phyloP scores from a whole-genome alignment of 1,140 invertebrate genomes.

The Dufourea novaeangliae region DNA sequence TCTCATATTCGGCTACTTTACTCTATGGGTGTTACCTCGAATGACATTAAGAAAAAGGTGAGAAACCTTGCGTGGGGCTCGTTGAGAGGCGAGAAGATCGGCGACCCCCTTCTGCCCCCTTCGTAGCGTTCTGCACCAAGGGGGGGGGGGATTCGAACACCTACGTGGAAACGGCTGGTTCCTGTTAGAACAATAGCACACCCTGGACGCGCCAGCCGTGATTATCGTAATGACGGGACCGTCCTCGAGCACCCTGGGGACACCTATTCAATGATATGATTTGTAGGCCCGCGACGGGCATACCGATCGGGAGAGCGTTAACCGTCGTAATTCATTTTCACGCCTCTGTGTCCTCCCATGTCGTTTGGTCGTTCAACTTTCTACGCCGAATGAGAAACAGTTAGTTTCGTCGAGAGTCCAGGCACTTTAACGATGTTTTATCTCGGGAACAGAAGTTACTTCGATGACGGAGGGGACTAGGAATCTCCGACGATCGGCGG shows the following conservation, averaged over 20 bases:
- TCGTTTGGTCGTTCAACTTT: slow-evolving; percentile 29
- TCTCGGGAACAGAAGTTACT: neutral
- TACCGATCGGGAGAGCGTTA: slow-evolving; percentile 49
- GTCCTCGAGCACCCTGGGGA: slow-evolving; percentile 12
- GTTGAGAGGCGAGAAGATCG: neutral
- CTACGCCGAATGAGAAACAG: slow-evolving; percentile 26
- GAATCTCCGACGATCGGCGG: neutral
- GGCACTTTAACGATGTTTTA: slow-evolving; percentile 45
- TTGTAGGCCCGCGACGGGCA: slow-evolving; percentile 42
- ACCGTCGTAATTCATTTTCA: slow-evolving; percentile 50
- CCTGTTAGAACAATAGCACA: slow-evolving; percentile 56
- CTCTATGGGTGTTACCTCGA: neutral
- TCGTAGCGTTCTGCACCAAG: too few species aligned
- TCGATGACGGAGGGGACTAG: neutral
- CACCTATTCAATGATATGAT: slow-evolving; percentile 53
- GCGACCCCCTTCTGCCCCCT: too few species aligned
- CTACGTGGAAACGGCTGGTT: slow-evolving; percentile 37
- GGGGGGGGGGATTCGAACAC: slow-evolving; percentile 42
- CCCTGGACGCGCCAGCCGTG: slow-evolving; percentile 40
- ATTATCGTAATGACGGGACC: slow-evolving; percentile 60
- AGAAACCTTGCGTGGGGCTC: neutral
- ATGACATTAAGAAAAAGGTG: neutral
- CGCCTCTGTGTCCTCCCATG: neutral
- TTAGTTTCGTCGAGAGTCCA: too few species aligned
- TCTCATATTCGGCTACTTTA: too few species aligned